Percentiles rank a stretch among this genome's conserved stretches.
These are phyloP conservation scores for Donacobius atricapilla DNA, from an alignment of 2,113 vertebrate genomes.

Conservation along the genomic window DNA sequence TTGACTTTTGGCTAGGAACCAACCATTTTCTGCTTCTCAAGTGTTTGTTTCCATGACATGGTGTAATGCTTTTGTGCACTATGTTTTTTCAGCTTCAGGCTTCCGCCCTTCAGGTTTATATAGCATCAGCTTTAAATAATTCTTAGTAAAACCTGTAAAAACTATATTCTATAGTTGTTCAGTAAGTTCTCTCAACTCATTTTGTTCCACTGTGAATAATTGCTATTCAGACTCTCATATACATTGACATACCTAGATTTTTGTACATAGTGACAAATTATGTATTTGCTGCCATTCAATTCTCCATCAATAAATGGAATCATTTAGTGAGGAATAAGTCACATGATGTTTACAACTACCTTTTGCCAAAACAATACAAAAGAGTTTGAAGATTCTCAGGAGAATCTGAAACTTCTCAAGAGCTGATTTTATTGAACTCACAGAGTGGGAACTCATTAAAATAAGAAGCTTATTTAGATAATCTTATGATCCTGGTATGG, in stretches of 20 bases:
- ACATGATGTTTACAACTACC: fast-evolving
- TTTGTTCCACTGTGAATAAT: neutral
- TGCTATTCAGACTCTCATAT: neutral
- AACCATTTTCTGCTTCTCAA: neutral
- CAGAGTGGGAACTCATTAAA: neutral
- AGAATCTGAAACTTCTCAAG: neutral
- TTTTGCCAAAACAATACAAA: neutral
- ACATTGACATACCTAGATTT: neutral
- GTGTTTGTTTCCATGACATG: neutral
- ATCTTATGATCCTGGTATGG: neutral
- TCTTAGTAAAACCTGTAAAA: neutral
- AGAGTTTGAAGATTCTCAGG: neutral
- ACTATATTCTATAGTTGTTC: neutral
- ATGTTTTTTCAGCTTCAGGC: neutral
- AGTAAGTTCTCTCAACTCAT: neutral
- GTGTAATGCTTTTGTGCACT: neutral
- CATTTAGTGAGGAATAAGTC: neutral
- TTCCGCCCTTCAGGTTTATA: neutral
- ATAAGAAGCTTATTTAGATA: neutral
- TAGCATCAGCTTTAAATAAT: neutral
- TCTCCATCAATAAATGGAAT: neutral
- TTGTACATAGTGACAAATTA: neutral
- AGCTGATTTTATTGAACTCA: neutral
- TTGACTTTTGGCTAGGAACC: neutral
- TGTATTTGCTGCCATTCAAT: neutral